phyloP scores from a whole-genome alignment of 2,888 invertebrate species.

The Mayetiola destructor region DNA sequence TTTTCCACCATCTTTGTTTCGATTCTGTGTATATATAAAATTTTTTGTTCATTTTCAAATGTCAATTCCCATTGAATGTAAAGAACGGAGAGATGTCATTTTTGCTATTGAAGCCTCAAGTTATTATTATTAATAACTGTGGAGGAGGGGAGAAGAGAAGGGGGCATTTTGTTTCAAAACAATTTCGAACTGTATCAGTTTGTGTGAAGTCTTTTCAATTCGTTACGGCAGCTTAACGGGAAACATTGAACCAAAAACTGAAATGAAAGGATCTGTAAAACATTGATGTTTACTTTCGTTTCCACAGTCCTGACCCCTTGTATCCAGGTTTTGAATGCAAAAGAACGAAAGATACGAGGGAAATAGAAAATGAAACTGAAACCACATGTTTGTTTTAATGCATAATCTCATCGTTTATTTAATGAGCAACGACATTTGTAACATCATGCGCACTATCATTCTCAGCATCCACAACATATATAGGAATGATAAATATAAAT shows the following conservation, averaged over 20 bases:
- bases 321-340: not conserved
- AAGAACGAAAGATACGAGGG: too few relatives aligned
- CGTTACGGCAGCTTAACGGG: too few relatives aligned
- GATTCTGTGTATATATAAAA: too few relatives aligned
- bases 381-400: not conserved
- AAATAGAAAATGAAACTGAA: too few relatives aligned
- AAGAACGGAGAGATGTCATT: constrained; percentile 10
- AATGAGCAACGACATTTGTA: too few relatives aligned
- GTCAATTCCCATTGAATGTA: too few relatives aligned
- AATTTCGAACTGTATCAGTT: constrained; percentile 1
- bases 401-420: constrained; percentile 8
- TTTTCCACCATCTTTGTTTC: too few relatives aligned
- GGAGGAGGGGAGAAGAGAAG: too few relatives aligned
- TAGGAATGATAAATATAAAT: too few relatives aligned
- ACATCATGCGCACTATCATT: not conserved
- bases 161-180: constrained; percentile 1
- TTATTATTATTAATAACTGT: not conserved
- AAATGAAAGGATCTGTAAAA: too few relatives aligned
- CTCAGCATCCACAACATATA: too few relatives aligned
- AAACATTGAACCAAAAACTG: too few relatives aligned
- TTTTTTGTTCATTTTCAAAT: constrained; percentile 9
- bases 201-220: constrained; percentile 1
- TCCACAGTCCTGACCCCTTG: not conserved
- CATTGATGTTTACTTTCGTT: not conserved
- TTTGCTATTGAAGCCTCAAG: constrained; percentile 11